phyloP scores from a whole-genome alignment of 37 sponge, comb jelly and placozoan genomes.

The Chondrilla cf. caribensis region DNA sequence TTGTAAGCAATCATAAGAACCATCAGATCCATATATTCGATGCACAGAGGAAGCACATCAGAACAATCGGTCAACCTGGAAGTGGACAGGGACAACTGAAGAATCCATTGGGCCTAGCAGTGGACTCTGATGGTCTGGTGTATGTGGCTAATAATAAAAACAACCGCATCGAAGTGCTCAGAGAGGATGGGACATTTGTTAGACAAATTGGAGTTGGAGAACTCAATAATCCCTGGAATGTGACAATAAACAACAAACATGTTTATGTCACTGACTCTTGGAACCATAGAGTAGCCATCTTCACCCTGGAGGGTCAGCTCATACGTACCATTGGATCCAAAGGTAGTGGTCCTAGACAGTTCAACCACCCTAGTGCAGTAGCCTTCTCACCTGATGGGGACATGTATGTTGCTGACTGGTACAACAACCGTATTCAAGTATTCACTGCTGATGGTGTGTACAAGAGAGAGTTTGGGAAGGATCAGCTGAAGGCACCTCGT shows the following conservation, averaged over 20 bases:
- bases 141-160: slow-evolving; percentile 9
- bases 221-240: too few relatives aligned
- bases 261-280: too few relatives aligned
- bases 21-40: neutral
- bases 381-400: neutral
- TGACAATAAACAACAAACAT: too few relatives aligned
- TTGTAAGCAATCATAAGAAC: neutral
- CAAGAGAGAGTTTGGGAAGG: neutral
- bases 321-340: neutral
- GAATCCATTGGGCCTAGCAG: neutral
- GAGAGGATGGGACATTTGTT: too few relatives aligned
- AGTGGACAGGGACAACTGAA: neutral
- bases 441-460: neutral
- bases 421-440: neutral
- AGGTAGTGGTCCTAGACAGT: slow-evolving; percentile 10
- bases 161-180: too few relatives aligned
- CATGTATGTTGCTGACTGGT: neutral
- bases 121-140: neutral
- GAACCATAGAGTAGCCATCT: neutral
- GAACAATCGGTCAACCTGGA: neutral
- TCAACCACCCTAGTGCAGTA: neutral
- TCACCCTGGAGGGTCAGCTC: neutral
- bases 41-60: neutral
- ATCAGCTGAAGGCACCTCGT: neutral
- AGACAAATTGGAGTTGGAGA: too few relatives aligned